Percentiles rank a stretch among this genome's conserved stretches.
Conservation (phyloP, 2,888 invertebrate genomes). For the Metacarcinus magister region DNA sequence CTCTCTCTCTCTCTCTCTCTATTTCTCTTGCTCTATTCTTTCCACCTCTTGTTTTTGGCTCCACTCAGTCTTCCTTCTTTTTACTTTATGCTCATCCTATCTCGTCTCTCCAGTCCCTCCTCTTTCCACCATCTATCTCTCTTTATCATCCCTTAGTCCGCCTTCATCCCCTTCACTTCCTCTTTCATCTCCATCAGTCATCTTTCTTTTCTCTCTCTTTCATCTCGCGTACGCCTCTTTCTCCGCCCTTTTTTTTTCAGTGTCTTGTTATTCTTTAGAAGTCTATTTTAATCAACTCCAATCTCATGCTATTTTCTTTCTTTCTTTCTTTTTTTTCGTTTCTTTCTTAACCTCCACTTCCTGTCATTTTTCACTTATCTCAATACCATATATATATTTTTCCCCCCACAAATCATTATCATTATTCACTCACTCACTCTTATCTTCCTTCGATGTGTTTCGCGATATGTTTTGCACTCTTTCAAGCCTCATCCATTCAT, state of each 20-base stretch:
- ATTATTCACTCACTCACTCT: neutral
- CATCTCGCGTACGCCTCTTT: neutral
- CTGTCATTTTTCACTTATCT: neutral
- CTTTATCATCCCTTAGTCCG: neutral
- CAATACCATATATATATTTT: neutral
- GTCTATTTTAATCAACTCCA: neutral
- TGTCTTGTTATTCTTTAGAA: neutral
- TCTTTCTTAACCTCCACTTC: too few relatives aligned
- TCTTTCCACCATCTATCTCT: neutral
- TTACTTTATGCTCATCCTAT: too few relatives aligned
- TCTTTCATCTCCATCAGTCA: conserved; percentile 26
- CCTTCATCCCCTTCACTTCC: conserved; percentile 26
- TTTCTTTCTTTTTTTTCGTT: too few relatives aligned
- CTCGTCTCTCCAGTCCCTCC: neutral
- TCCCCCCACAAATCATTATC: neutral
- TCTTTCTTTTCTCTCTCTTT: neutral
- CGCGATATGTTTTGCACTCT: neutral
- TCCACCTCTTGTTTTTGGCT: neutral
- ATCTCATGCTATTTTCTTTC: neutral
- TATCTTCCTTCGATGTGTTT: neutral
- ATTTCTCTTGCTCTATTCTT: neutral
- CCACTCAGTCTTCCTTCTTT: neutral
- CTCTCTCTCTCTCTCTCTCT: neutral
- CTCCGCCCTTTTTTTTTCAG: neutral
- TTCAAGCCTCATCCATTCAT: neutral